phyloP scores from a whole-genome alignment of 2,888 invertebrate genomes.

The Germaria angustata region DNA sequence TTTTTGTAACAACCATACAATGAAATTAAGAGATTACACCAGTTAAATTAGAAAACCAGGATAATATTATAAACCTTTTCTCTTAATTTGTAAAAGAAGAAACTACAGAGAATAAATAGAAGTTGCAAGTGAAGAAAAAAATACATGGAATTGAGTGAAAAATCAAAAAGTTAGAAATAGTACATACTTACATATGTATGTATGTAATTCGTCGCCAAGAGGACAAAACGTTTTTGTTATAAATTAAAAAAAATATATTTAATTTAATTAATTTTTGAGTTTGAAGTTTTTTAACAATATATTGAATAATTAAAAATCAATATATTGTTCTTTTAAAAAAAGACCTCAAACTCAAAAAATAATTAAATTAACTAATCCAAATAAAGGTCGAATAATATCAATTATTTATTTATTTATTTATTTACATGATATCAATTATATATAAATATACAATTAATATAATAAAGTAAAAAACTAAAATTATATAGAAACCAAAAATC shows the following conservation, averaged over 20 bases:
- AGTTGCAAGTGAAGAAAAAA: not conserved
- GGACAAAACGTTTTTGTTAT: slow-evolving; percentile 56
- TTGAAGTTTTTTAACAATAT: too few species aligned
- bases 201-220: slow-evolving; percentile 61
- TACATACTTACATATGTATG: too few species aligned
- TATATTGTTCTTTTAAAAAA: too few species aligned
- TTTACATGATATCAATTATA: too few species aligned
- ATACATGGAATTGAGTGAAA: slow-evolving; percentile 51
- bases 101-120: not conserved
- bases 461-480: slow-evolving; percentile 14
- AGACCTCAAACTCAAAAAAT: too few species aligned
- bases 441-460: too few species aligned
- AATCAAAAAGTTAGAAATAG: slow-evolving; percentile 36
- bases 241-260: slow-evolving; percentile 39
- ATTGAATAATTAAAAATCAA: too few species aligned
- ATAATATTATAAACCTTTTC: slow-evolving; percentile 6
- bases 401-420: too few species aligned
- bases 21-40: slow-evolving; percentile 62
- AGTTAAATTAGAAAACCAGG: slow-evolving; percentile 54
- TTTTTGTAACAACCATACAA: too few species aligned
- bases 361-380: too few species aligned
- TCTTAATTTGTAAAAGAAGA: slow-evolving; percentile 29
- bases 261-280: too few species aligned
- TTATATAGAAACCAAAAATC: not conserved
- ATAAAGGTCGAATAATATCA: too few species aligned